Evolutionary conservation across 2,888 invertebrate genomes (phyloP), one percentile per base, ranked within the genome.

Genomic region (Geophilus truncorum): DNA sequence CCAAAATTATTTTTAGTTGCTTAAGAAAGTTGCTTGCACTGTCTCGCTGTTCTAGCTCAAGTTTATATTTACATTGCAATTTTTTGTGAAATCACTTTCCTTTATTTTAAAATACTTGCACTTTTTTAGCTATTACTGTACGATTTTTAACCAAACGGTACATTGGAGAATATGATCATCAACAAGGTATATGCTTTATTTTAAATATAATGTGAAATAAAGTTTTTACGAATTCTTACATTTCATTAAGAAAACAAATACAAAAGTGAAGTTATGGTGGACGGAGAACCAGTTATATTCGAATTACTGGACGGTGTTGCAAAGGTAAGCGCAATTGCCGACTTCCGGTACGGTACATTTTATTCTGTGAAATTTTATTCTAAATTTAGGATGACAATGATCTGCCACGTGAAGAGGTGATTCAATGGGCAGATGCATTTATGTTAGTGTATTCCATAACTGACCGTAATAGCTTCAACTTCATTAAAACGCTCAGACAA

Each of bases 81-180:
- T 77, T 34, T 23, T 40, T 77, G n/a, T n/a, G n/a, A n/a, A n/a
- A n/a, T n/a, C n/a, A n/a, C n/a, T 30, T n/a, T 77, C 7, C 12
- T 77, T 28, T 28, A 36, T 76, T 34, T 36, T 80, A 0, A 77
- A 40, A 32, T 78, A 25, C 0, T 62, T 12, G 23, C 3, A 23
- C 7, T 25, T 76, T 85, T 85, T 45, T 85, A 86, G 87, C 88
- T 7, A 88, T 95, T 85, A 93, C 94, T 25, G 96, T 97, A 81
- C 91, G 96, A 82, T 97, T 96, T 87, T 89, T 97, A 82, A 96
- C 96, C n/a, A 93, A 93, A 86, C 90, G 96, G 81, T 97, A 95
- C 88, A 97, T 97, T 83, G 96, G 96, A 77, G 96, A 97, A 89
- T 97, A 97, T 88, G 96, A 96, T 87, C 95, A 96, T 87, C 94